Evolutionary conservation across 1,140 invertebrate genomes (phyloP).

Genomic region (Macrocentrus cingulum): DNA sequence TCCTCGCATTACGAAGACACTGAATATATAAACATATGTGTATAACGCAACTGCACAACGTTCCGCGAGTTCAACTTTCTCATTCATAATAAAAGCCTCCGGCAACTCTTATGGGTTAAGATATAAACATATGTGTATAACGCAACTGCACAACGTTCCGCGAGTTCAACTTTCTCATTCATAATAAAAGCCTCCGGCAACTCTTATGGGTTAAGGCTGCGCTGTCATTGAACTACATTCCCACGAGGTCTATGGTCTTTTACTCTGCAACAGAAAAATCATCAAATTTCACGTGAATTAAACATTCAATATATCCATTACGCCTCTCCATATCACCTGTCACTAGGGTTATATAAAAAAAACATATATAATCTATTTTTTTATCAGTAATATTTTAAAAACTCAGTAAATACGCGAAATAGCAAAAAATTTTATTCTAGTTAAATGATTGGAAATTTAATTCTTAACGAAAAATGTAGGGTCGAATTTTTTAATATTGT

Average conservation of each 20-base stretch:
- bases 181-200: slow-evolving; percentile 26
- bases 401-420: no score
- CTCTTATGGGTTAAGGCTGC: slow-evolving; percentile 34
- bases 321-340: no score
- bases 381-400: no score
- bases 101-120: slow-evolving; percentile 32
- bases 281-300: neutral
- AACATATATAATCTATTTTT: no score
- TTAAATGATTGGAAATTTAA: no score
- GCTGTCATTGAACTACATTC: slow-evolving; percentile 34
- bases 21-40: slow-evolving; percentile 6
- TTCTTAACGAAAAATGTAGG: no score
- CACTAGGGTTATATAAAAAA: no score
- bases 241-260: slow-evolving; percentile 10
- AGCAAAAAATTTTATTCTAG: no score
- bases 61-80: slow-evolving; percentile 33
- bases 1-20: slow-evolving; percentile 19
- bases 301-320: no score
- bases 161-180: slow-evolving; percentile 34
- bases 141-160: slow-evolving; percentile 29
- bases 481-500: no score
- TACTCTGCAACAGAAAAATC: neutral
- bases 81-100: slow-evolving; percentile 30
- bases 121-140: slow-evolving; percentile 17
- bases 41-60: slow-evolving; percentile 3